Percentiles rank a stretch among this genome's conserved stretches.
These are phyloP conservation scores for Unio pictorum DNA, from an alignment of 2,888 invertebrate species.

Conservation along the genomic window DNA sequence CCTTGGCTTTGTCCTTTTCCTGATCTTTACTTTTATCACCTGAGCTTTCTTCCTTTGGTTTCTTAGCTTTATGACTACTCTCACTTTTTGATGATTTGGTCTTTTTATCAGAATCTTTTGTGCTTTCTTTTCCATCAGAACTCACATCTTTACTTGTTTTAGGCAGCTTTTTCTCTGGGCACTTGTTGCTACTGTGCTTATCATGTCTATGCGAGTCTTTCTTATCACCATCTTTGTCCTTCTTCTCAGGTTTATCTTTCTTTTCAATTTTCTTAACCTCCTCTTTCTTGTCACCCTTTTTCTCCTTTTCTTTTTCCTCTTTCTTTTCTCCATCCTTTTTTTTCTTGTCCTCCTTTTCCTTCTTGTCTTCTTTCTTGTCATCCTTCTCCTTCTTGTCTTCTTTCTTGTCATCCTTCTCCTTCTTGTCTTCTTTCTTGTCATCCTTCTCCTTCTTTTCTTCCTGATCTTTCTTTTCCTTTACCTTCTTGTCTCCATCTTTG, in stretches of 20 bases:
- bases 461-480: constrained; percentile 55
- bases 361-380: constrained; percentile 25
- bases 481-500: constrained; percentile 16
- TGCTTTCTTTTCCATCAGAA: constrained; percentile 10
- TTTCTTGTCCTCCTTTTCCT: constrained; percentile 22
- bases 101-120: constrained; percentile 13
- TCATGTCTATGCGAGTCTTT: constrained; percentile 28
- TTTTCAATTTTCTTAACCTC: constrained; percentile 34
- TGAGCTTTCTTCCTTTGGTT: constrained; percentile 21
- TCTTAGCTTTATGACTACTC: constrained; percentile 29
- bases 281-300: constrained; percentile 28
- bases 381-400: constrained; percentile 20
- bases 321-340: constrained; percentile 26
- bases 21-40: constrained; percentile 7
- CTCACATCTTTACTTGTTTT: constrained; percentile 7
- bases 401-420: constrained; percentile 23
- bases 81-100: constrained; percentile 26
- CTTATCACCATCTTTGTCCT: constrained; percentile 26
- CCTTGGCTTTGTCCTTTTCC: constrained; percentile 46
- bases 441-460: constrained; percentile 35
- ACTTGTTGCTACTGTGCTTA: constrained; percentile 28
- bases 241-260: constrained; percentile 30
- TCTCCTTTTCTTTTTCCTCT: constrained; percentile 21
- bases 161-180: constrained; percentile 14
- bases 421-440: constrained; percentile 20